Conservation (phyloP, 2,888 invertebrate genomes). For the Mesochorus sp. region DNA sequence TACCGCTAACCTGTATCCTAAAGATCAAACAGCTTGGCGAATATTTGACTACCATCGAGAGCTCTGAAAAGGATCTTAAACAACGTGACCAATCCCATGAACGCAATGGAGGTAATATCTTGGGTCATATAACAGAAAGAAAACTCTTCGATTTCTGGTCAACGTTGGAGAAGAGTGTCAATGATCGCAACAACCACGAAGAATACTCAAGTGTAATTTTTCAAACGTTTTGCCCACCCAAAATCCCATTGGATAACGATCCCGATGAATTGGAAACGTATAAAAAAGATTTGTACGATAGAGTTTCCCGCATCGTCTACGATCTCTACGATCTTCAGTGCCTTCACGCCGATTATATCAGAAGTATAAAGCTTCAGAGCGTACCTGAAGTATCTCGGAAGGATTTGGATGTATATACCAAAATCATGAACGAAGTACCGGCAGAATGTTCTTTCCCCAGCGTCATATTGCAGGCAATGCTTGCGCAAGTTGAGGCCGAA, state of each 20-base stretch:
- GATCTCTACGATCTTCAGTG: slow-evolving; percentile 84
- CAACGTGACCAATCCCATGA: neutral
- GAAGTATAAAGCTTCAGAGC: slow-evolving; percentile 80
- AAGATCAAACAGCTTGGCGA: slow-evolving; percentile 68
- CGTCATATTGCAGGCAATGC: slow-evolving; percentile 71
- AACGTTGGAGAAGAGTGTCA: slow-evolving; percentile 48
- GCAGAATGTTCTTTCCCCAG: slow-evolving; percentile 69
- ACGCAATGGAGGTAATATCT: neutral
- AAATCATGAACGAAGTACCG: slow-evolving; percentile 66
- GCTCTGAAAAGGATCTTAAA: neutral
- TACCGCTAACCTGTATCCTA: slow-evolving; percentile 73
- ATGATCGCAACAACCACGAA: slow-evolving; percentile 73
- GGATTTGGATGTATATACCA: slow-evolving; percentile 63
- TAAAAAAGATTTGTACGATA: slow-evolving; percentile 82
- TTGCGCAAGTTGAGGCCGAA: slow-evolving; percentile 70
- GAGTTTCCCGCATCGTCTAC: slow-evolving; percentile 83
- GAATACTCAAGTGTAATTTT: slow-evolving; percentile 65
- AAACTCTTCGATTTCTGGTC: slow-evolving; percentile 70
- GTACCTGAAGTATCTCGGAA: slow-evolving; percentile 57
- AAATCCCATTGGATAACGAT: slow-evolving; percentile 17
- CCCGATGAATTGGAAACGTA: slow-evolving; percentile 36
- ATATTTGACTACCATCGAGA: neutral
- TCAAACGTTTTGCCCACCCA: slow-evolving; percentile 64
- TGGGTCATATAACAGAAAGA: neutral
- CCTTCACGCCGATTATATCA: slow-evolving; percentile 83